Percentiles rank a stretch among this genome's conserved stretches.
phyloP scores from a whole-genome alignment of 2,888 invertebrate species.

The Cephus pygmeus region DNA sequence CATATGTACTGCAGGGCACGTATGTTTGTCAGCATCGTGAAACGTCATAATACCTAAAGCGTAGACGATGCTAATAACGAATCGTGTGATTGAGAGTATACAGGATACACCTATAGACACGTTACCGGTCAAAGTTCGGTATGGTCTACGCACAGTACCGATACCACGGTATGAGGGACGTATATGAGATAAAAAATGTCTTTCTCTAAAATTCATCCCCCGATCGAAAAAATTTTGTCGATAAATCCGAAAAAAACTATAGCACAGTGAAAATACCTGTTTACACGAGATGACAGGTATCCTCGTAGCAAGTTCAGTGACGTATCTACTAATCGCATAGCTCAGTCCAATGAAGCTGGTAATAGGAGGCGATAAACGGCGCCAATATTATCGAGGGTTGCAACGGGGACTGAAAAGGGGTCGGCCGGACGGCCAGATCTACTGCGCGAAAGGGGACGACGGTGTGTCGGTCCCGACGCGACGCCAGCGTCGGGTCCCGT shows the following conservation, averaged over 20 bases:
- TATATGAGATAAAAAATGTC: too few species aligned
- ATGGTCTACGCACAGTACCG: too few species aligned
- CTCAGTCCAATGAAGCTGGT: slow-evolving; percentile 57
- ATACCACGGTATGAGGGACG: too few species aligned
- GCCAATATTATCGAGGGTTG: slow-evolving; percentile 56
- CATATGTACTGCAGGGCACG: slow-evolving; percentile 26
- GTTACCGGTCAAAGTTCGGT: too few species aligned
- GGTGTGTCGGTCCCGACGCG: slow-evolving; percentile 9
- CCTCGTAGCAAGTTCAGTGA: slow-evolving; percentile 40
- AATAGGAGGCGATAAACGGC: slow-evolving; percentile 62
- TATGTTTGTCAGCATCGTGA: slow-evolving; percentile 55
- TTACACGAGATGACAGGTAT: too few species aligned
- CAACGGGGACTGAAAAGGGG: not conserved
- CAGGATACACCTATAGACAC: too few species aligned
- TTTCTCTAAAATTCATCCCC: too few species aligned
- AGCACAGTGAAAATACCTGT: too few species aligned
- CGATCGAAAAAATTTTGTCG: too few species aligned
- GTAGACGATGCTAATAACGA: slow-evolving; percentile 51
- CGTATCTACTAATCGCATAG: slow-evolving; percentile 60
- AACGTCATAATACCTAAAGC: slow-evolving; percentile 51
- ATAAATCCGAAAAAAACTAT: too few species aligned
- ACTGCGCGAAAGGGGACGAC: slow-evolving; percentile 26
- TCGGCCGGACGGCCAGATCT: too few species aligned
- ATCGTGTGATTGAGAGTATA: slow-evolving; percentile 21
- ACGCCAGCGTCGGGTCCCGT: slow-evolving; percentile 21